phyloP scores from a whole-genome alignment of 2,113 vertebrate species.

The Elgaria multicarinata region DNA sequence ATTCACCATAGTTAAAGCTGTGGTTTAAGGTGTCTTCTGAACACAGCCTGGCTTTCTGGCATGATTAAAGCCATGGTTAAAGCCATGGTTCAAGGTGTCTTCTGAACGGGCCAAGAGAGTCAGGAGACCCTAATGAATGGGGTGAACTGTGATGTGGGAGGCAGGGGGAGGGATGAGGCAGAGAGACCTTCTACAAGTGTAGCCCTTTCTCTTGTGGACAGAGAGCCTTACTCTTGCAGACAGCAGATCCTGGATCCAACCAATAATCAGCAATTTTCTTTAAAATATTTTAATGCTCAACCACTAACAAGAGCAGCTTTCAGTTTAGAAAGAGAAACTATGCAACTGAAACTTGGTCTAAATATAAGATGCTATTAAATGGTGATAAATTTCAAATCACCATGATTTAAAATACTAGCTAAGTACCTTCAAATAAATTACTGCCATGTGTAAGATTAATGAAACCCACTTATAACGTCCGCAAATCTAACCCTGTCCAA shows the following conservation, averaged over 20 bases:
- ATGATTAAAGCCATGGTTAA: no score
- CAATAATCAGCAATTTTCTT: background rate
- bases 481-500: background rate
- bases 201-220: no score
- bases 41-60: no score
- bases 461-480: background rate
- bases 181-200: no score
- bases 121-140: no score
- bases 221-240: no score
- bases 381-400: background rate
- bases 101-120: no score
- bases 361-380: background rate
- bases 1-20: no score
- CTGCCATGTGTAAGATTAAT: conserved; percentile 8
- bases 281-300: conserved; percentile 4
- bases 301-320: background rate
- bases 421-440: background rate
- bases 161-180: no score
- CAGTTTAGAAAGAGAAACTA: conserved; percentile 4
- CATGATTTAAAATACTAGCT: background rate
- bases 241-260: background rate
- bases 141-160: no score
- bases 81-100: no score
- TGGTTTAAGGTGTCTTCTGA: no score
- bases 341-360: background rate